Evolutionary conservation across 2,797 vertebrate species (phyloP).

Genomic region (Phylloscopus collybita): DNA sequence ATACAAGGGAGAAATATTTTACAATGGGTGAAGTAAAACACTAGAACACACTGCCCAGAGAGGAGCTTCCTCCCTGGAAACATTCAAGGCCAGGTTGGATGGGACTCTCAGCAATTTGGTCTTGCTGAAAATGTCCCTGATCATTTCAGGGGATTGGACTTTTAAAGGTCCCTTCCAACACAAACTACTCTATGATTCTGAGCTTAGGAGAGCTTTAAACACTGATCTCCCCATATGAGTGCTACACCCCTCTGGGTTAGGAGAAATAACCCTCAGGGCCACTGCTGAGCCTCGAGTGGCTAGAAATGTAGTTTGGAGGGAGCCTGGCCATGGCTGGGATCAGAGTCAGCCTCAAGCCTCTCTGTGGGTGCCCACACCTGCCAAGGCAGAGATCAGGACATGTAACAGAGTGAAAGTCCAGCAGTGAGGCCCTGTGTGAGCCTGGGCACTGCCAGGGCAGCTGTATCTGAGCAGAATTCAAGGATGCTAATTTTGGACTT

Average conservation of each 20-base stretch:
- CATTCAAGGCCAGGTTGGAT: background rate
- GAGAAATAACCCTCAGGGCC: background rate
- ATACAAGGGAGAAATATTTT: background rate
- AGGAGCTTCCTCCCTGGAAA: background rate
- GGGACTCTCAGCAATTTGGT: background rate
- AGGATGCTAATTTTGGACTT: constrained; percentile 19
- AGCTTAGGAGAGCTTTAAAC: background rate
- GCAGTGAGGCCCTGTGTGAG: background rate
- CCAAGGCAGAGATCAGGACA: background rate
- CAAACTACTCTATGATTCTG: background rate
- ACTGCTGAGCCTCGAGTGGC: background rate
- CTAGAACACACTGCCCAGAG: background rate
- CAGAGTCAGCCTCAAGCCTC: background rate
- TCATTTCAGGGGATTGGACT: background rate
- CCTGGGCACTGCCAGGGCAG: background rate
- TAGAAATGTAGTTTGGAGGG: background rate
- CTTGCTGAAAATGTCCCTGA: background rate
- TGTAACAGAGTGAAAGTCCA: background rate
- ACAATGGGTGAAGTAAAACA: background rate
- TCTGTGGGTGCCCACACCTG: background rate
- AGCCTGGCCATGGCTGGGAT: background rate
- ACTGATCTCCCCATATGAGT: background rate
- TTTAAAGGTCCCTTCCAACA: background rate
- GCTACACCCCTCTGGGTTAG: background rate
- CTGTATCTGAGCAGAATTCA: background rate